Evolutionary conservation across 2,797 vertebrate genomes (phyloP), one percentile per base, ranked within the genome.

Genomic region (Rhincodon typus): DNA sequence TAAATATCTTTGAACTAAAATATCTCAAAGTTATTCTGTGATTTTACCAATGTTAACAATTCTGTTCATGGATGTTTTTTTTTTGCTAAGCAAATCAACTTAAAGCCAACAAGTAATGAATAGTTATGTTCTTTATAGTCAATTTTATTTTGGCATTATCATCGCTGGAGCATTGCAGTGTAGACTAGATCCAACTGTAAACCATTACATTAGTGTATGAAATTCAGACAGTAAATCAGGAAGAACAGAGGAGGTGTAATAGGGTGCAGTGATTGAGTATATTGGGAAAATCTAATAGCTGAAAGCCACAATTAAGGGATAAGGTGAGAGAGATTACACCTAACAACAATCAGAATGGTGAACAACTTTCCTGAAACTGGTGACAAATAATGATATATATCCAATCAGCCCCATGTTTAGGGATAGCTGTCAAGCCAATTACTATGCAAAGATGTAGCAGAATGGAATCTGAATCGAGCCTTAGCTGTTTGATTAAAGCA

Each of bases 1-100:
- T 50, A 95, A 95, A 95, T 21, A 77, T 95, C 69, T 53, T 70
- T 30, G 42, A 95, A 95, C 94, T 74, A 57, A 77, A 95, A 95
- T 72, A 1, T 94, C 67, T 94, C 67, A 94, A 67, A 67, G 38
- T 72, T 57, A 74, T 95, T 57, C 94, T n/a, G 69, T 95, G 70
- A 95, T 57, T 77, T 95, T 95, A 95, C 34, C 50, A 77, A 77
- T 50, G 46, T 67, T 93, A 69, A 62, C 21, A 69, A 69, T 93
- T 42, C n/a, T 13, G 21, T 77, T 95, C 74, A n/a, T 53, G 94
- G 25, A 50, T 53, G n/a, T 77, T n/a, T n/a, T 53, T 53, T 77
- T 77, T 53, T 42, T 53, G 15, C 46, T 27, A 25, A 34, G 69
- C 25, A 95, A 95, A 74, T 77, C 94, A n/a, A 4, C 30, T 77